Evolutionary conservation across 1,140 invertebrate genomes (phyloP).

Genomic region (Sitodiplosis mosellana): DNA sequence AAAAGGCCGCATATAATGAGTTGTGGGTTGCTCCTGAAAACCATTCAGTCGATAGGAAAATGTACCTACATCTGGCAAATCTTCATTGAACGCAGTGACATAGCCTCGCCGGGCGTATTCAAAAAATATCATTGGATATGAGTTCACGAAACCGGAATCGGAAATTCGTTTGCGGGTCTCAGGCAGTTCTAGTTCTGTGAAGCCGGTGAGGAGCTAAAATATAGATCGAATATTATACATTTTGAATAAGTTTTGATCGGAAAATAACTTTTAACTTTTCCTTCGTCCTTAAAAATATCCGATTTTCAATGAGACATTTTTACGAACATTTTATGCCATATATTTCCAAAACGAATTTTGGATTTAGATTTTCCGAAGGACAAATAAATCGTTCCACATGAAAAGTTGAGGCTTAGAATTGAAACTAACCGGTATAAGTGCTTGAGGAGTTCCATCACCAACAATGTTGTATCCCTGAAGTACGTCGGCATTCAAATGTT

Average conservation of each 20-base stretch:
- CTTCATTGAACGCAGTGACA: conserved; percentile 68
- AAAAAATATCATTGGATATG: conserved; percentile 70
- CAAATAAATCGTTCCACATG: too few species aligned
- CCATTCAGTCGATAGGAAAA: conserved; percentile 85
- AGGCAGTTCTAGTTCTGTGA: conserved; percentile 73
- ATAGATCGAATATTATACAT: too few species aligned
- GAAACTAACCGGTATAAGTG: conserved; percentile 58
- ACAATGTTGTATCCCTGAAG: conserved; percentile 80
- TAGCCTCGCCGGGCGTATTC: conserved; percentile 51
- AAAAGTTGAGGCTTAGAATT: too few species aligned
- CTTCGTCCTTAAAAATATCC: too few species aligned
- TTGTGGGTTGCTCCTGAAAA: conserved; percentile 64
- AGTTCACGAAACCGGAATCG: conserved; percentile 42
- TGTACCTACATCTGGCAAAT: conserved; percentile 63
- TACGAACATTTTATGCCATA: too few species aligned
- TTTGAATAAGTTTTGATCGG: too few species aligned
- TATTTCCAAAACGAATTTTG: too few species aligned
- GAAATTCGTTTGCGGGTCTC: conserved; percentile 59
- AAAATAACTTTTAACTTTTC: too few species aligned
- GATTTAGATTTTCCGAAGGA: too few species aligned
- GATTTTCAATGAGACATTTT: too few species aligned
- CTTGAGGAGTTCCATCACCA: conserved; percentile 86
- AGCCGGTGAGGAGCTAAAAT: conserved; percentile 43
- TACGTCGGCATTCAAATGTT: conserved; percentile 45
- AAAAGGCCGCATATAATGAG: conserved; percentile 79